Evolutionary conservation across 2,888 invertebrate species (phyloP), one percentile per base, ranked within the genome.

Genomic region (Tryphoninae sp.): DNA sequence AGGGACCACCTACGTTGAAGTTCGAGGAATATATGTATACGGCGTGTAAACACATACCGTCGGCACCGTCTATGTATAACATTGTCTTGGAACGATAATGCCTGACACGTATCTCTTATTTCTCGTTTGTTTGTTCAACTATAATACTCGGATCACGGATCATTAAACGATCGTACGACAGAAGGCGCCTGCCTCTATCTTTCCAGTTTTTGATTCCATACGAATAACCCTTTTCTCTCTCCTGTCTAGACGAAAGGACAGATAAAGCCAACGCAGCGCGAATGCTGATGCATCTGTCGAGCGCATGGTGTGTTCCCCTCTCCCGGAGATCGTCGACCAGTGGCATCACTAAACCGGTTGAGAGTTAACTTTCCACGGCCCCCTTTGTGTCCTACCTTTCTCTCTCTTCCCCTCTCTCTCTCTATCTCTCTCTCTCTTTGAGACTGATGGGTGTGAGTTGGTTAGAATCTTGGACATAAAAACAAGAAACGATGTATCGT

Each of bases 341-440:
- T 7, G 55, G 19, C 19, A 19, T 8, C 7, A 8, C 19, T 7
- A 55, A 68, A 69, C 76, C 76, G 68, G 68, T 76, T 62, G 53
- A 3, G n/a, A 51, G 68, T 33, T 55, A 51, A 68, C 76, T 76
- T 68, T 68, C 51, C 13, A 40, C 19, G 11, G 7, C 22, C 61
- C 62, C 58, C 26, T 55, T 40, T 13, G 13, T 13, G 4, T 33
- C 33, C 13, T 61, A 22, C 23, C 55, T 55, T 45, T 65, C 23
- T 53, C 22, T 26, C 33, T 9, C 65, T 7, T 13, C 16, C 49
- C 2, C 53, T 58, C 16, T 55, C 22, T 42, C 58, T 72, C 49
- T 49, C 33, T 55, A 19, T 65, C n/a, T 13, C 72, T 51, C 9
- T 59, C 59, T 23, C 3, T 23, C 16, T 51, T 19, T 55, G 16